A percentile compares a stretch with the other conserved stretches of the same genome.
Evolutionary conservation across 2,888 invertebrate species (phyloP).

Genomic region (Trissolcus japonicus): DNA sequence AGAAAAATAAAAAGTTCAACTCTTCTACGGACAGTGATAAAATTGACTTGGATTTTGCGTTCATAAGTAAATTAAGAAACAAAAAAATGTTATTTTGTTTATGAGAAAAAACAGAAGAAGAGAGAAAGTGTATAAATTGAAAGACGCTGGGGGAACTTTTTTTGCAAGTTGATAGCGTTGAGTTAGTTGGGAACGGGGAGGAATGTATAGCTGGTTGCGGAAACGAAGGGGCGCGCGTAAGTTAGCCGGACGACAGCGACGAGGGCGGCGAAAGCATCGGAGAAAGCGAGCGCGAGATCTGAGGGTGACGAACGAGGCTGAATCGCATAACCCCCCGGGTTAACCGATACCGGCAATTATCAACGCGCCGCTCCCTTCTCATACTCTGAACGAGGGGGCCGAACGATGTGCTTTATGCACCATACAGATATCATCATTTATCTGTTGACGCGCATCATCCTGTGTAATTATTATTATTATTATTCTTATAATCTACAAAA

Average conservation of each 20-base stretch:
- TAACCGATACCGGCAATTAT: conserved; percentile 77
- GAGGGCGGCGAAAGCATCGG: conserved; percentile 66
- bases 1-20: background rate
- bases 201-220: conserved; percentile 66
- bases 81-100: conserved; percentile 66
- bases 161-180: conserved; percentile 50
- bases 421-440: conserved; percentile 60
- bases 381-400: conserved; percentile 51
- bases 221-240: conserved; percentile 74
- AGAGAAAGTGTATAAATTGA: background rate
- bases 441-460: conserved; percentile 64
- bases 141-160: conserved; percentile 17
- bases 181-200: conserved; percentile 57
- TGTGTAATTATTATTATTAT: conserved; percentile 66
- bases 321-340: conserved; percentile 68
- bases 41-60: too few species aligned
- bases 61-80: background rate
- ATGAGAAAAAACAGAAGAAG: conserved; percentile 45
- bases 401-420: conserved; percentile 52
- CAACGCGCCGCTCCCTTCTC: conserved; percentile 72
- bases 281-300: conserved; percentile 61
- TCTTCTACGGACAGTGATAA: too few species aligned
- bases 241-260: conserved; percentile 65
- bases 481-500: too few species aligned
- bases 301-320: conserved; percentile 61